Conservation (phyloP, 1,140 invertebrate species). For the Drosophila funebris region DNA sequence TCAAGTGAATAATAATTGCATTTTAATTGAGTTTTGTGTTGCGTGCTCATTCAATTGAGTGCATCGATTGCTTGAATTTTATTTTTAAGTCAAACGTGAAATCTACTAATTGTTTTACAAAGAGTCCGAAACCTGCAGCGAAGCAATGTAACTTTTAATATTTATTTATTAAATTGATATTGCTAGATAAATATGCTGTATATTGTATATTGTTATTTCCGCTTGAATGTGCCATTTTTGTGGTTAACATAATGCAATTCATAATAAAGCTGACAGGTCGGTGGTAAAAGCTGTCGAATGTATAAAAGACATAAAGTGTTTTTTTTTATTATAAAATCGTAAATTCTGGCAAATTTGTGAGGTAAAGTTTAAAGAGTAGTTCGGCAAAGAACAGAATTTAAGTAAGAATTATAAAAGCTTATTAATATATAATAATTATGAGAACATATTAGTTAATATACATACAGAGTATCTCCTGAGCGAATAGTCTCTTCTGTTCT, state of each 20-base stretch:
- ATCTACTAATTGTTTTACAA: neutral
- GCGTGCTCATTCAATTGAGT: slow-evolving; percentile 3
- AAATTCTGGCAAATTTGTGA: no score
- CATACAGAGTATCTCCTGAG: neutral
- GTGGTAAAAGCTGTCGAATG: neutral
- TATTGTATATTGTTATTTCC: slow-evolving; percentile 7
- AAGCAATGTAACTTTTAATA: no score
- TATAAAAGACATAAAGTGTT: neutral
- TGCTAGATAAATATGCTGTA: neutral
- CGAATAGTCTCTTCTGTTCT: neutral
- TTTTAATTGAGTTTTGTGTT: slow-evolving; percentile 3
- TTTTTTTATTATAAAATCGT: no score
- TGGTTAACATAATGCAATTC: neutral
- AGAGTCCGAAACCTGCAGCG: neutral
- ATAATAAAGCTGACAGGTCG: neutral
- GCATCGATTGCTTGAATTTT: neutral
- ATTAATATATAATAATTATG: neutral
- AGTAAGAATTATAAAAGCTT: no score
- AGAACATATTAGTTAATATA: neutral
- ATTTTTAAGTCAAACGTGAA: neutral
- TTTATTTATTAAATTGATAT: neutral
- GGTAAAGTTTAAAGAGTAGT: no score
- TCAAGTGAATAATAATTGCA: slow-evolving; percentile 36
- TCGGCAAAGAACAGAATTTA: no score
- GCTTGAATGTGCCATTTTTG: neutral